Conservation (phyloP, 1,140 invertebrate species). For the Trichonephila inaurata region DNA sequence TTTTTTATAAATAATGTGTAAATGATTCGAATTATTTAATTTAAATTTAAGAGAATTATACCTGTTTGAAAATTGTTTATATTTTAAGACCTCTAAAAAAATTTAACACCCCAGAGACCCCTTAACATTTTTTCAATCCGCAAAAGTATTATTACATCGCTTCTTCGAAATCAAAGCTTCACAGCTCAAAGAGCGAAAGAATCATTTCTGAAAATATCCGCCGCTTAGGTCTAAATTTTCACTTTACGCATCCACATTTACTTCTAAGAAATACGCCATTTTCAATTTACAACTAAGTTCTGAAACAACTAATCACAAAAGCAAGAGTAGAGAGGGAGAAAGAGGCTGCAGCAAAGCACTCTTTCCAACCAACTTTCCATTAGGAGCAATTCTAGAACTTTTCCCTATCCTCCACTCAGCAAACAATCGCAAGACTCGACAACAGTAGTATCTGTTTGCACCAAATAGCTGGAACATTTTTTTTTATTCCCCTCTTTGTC, state of each 20-base stretch:
- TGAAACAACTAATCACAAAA: constrained; percentile 13
- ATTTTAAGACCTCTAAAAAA: no score
- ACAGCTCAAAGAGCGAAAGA: neutral
- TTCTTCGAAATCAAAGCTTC: neutral
- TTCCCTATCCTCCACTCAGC: constrained; percentile 19
- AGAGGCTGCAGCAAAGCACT: neutral
- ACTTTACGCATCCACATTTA: neutral
- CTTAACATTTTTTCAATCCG: no score
- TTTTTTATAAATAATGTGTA: no score
- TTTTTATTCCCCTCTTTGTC: constrained; percentile 27
- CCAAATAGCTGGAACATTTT: constrained; percentile 45
- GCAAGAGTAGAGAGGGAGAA: neutral
- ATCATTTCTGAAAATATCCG: neutral
- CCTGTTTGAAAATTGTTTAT: no score
- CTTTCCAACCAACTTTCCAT: constrained; percentile 57
- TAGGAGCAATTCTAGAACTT: constrained; percentile 71
- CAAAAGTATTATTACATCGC: neutral
- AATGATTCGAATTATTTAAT: no score
- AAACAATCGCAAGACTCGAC: constrained; percentile 62
- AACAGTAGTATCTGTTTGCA: constrained; percentile 73
- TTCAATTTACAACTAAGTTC: constrained; percentile 25
- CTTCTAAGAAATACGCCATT: constrained; percentile 13
- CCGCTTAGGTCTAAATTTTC: neutral
- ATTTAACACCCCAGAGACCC: no score
- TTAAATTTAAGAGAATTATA: no score